A percentile compares a stretch with the other conserved stretches of the same genome.
These are phyloP conservation scores for Hirundo rustica DNA, from an alignment of 2,797 vertebrate genomes.

Conservation along the genomic window DNA sequence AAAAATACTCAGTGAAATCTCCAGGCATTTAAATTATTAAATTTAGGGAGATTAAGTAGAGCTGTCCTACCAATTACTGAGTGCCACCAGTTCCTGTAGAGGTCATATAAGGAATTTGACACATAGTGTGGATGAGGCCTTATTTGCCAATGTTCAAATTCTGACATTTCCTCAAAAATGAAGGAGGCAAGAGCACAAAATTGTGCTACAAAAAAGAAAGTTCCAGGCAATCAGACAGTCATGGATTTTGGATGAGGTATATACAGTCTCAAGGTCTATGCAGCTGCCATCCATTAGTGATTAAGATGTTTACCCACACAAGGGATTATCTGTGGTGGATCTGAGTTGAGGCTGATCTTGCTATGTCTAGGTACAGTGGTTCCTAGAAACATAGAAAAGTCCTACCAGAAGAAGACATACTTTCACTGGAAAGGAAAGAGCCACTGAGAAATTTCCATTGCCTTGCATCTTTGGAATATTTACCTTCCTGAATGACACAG, in stretches of 20 bases:
- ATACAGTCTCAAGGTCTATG: background rate
- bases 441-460: background rate
- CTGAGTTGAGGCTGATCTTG: background rate
- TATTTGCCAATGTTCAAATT: background rate
- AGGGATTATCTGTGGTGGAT: background rate
- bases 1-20: constrained; percentile 16
- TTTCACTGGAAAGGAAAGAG: background rate
- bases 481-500: background rate
- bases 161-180: background rate
- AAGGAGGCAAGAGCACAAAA: background rate
- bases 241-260: background rate
- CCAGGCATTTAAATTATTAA: constrained; percentile 18
- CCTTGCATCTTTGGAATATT: background rate
- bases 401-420: background rate
- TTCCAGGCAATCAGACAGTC: background rate
- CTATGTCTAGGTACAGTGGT: background rate
- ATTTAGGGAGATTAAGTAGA: constrained; percentile 5
- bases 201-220: background rate
- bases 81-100: background rate
- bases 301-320: background rate
- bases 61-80: background rate
- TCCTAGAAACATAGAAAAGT: background rate
- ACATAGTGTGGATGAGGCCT: accelerated
- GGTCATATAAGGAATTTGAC: background rate
- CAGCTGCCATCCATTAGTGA: background rate